phyloP scores from a whole-genome alignment of 1,140 invertebrate genomes.

The Sesamia nonagrioides region DNA sequence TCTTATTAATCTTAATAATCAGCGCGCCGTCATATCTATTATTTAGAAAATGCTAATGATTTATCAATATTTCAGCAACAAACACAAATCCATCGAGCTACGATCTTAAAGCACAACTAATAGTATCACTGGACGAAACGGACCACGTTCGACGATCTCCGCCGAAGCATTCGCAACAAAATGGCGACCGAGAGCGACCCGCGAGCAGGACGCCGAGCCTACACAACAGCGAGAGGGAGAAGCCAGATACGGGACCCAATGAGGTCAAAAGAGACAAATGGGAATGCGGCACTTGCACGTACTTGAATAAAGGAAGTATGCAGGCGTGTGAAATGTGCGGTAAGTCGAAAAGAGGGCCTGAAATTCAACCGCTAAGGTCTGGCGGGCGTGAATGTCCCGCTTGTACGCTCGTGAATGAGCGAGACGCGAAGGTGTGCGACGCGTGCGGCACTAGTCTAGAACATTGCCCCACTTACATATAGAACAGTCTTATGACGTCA shows the following conservation, averaged over 20 bases:
- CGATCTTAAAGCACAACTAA: constrained; percentile 78
- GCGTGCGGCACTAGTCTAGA: constrained; percentile 91
- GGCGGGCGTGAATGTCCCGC: constrained; percentile 92
- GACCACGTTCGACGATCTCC: constrained; percentile 67
- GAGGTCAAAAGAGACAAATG: constrained; percentile 83
- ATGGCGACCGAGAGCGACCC: constrained; percentile 64
- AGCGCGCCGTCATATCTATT: no score
- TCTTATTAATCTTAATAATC: no score
- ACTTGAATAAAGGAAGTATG: constrained; percentile 87
- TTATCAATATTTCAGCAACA: constrained; percentile 54
- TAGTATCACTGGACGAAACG: constrained; percentile 79
- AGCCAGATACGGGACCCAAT: constrained; percentile 31
- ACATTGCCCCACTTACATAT: constrained; percentile 93
- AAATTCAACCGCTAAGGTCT: constrained; percentile 90
- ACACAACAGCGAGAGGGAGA: constrained; percentile 51
- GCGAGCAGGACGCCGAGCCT: constrained; percentile 52
- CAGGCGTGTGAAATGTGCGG: constrained; percentile 94
- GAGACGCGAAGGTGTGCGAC: constrained; percentile 89
- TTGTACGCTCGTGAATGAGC: constrained; percentile 94
- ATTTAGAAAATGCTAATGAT: no score
- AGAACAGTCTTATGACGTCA: constrained; percentile 45
- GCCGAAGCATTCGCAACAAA: constrained; percentile 58
- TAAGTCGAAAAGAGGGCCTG: constrained; percentile 89
- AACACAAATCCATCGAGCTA: constrained; percentile 63
- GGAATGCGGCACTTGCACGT: constrained; percentile 92